phyloP scores from a whole-genome alignment of 2,113 vertebrate genomes.

The Poeciliopsis turrubarensis region DNA sequence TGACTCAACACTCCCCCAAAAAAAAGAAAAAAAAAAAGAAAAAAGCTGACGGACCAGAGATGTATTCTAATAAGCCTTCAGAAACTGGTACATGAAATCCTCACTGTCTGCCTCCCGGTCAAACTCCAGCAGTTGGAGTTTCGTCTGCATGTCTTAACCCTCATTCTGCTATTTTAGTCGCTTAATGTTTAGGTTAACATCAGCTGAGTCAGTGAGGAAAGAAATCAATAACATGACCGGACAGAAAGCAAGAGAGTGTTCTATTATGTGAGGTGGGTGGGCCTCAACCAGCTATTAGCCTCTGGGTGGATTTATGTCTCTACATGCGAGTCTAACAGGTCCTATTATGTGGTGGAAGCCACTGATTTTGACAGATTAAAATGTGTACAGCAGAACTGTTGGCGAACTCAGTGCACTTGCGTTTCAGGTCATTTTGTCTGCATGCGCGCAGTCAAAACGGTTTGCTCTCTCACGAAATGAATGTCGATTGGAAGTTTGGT shows the following conservation, averaged over 20 bases:
- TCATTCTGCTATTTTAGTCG: background rate
- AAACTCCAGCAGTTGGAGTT: slow-evolving; percentile 9
- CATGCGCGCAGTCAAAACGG: no score
- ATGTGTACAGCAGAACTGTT: background rate
- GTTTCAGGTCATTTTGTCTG: background rate
- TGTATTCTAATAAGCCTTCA: background rate
- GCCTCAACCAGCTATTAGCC: slow-evolving; percentile 13
- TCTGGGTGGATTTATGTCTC: background rate
- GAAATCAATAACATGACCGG: slow-evolving; percentile 18
- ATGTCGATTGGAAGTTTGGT: background rate
- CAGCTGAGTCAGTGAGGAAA: slow-evolving; percentile 44
- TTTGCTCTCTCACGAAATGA: background rate
- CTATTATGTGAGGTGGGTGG: slow-evolving; percentile 49
- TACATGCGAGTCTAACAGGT: background rate
- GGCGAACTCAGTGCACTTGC: background rate
- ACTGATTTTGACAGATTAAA: background rate
- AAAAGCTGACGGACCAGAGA: background rate
- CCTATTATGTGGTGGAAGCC: background rate
- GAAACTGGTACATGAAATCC: background rate
- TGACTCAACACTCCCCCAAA: no score
- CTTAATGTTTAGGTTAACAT: slow-evolving; percentile 1
- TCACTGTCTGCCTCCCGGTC: background rate
- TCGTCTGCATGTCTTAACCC: background rate
- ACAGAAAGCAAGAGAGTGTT: slow-evolving; percentile 18
- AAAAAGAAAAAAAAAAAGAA: no score